A percentile compares a stretch with the other conserved stretches of the same genome.
Evolutionary conservation across 1,140 invertebrate genomes (phyloP).

Genomic region (Caenorhabditis briggsae): DNA sequence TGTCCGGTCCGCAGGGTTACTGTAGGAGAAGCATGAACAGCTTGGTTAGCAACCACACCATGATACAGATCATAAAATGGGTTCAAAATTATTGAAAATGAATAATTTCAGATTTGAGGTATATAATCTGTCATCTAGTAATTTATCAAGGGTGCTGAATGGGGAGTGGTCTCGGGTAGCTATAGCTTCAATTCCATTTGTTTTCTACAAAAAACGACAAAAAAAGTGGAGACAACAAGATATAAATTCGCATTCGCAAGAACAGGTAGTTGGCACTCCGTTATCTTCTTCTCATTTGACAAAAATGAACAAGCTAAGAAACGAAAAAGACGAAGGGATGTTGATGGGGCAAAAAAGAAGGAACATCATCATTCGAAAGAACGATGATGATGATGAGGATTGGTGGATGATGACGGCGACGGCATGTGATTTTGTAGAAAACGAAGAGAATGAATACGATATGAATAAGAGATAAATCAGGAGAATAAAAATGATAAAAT

Average conservation of each 20-base stretch:
- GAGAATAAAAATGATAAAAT: background rate
- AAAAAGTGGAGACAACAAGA: constrained; percentile 30
- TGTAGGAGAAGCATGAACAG: no score
- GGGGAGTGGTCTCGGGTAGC: background rate
- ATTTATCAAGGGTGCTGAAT: background rate
- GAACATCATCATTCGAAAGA: constrained; percentile 45
- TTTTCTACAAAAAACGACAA: constrained; percentile 16
- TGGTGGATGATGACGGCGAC: constrained; percentile 19
- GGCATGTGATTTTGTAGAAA: constrained; percentile 34
- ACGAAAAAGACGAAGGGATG: background rate
- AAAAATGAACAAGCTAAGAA: constrained; percentile 36
- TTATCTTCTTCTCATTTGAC: constrained; percentile 32
- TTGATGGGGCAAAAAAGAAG: background rate
- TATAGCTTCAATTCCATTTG: background rate
- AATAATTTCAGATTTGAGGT: no score
- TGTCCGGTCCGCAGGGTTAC: no score
- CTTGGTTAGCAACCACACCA: no score
- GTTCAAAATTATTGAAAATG: no score
- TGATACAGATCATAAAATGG: no score
- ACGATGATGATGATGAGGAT: constrained; percentile 24
- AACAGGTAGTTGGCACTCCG: constrained; percentile 49
- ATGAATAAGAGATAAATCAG: background rate
- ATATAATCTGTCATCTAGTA: no score
- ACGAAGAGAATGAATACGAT: background rate
- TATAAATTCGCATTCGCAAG: constrained; percentile 48